Evolutionary conservation across 1,140 invertebrate species (phyloP), one percentile per base, ranked within the genome.

Genomic region (Adoxophyes honmai): DNA sequence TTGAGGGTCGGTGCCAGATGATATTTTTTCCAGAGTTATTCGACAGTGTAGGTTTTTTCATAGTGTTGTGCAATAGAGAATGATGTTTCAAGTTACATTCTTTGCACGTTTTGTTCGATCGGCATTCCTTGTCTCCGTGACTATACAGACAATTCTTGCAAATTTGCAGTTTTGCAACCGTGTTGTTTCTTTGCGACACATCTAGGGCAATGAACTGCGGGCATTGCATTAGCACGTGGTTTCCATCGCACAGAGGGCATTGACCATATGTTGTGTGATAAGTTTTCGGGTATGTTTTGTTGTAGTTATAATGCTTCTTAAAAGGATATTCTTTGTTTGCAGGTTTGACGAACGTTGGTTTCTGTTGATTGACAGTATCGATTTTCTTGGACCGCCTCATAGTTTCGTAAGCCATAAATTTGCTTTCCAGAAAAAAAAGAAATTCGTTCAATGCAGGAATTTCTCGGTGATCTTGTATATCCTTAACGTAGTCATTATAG

Each of bases 131-230:
- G 51, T 60, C 53, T 6, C 54, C 52, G 54, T 71, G 65, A 10
- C 62, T 59, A 33, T 44, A 68, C 33, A 68, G 48, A 35, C 66
- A 71, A 35, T 71, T 71, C 58, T 68, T 59, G 62, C 62, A 71
- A 5, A 71, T 2, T 11, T 64, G 53, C 13, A 65, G 14, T 61
- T 63, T 71, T 15, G 60, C 54, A 36, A 65, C 58, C 2, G 37
- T 68, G n/a, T 60, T 52, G 37, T 68, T 63, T 33, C 64, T 39
- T 38, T 61, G 15, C 1, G 5, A 13, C 6, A 42, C 1, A 34
- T 62, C 53, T n/a, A 68, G 13, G 16, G 7, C 18, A 8, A 39
- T n/a, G 38, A 58, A 58, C 21, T 34, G 39, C 28, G 15, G 4
- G 21, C 57, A 58, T 15, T 58, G 48, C 34, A 52, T 38, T 6